Conservation (phyloP, 2,888 invertebrate genomes). For the Tupiocoris notatus region DNA sequence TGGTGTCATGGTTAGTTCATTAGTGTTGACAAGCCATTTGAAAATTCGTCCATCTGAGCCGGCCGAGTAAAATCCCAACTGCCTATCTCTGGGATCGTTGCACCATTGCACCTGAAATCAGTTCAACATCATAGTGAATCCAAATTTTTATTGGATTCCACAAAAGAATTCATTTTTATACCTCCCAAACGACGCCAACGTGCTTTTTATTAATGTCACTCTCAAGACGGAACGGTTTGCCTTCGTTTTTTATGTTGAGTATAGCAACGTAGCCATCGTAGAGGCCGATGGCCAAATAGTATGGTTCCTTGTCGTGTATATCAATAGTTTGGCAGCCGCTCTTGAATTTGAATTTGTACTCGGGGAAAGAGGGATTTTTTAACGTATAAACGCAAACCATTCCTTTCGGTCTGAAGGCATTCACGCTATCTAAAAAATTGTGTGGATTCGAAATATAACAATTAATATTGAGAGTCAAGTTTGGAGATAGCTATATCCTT, state of each 20-base stretch:
- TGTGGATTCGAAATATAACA: neutral
- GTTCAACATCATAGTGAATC: too few species aligned
- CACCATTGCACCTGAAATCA: constrained; percentile 64
- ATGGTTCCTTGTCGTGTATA: constrained; percentile 76
- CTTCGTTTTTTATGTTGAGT: constrained; percentile 64
- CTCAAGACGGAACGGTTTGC: constrained; percentile 21
- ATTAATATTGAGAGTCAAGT: neutral
- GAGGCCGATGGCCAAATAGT: constrained; percentile 76
- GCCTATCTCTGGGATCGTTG: constrained; percentile 83
- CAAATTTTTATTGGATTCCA: too few species aligned
- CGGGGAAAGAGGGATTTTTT: constrained; percentile 93
- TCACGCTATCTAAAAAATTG: constrained; percentile 24
- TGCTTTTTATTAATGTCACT: constrained; percentile 36
- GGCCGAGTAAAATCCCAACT: constrained; percentile 87
- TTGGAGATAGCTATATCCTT: neutral
- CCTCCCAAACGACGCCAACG: constrained; percentile 33
- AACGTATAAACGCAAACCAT: constrained; percentile 84
- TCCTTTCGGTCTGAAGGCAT: constrained; percentile 56
- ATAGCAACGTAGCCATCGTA: constrained; percentile 90
- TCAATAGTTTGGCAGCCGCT: constrained; percentile 87
- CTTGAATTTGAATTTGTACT: constrained; percentile 77
- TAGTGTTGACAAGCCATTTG: constrained; percentile 82
- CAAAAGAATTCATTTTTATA: neutral
- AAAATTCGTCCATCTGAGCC: constrained; percentile 87
- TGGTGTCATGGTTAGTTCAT: constrained; percentile 73